Percentiles rank a stretch among this genome's conserved stretches.
Evolutionary conservation across 2,888 invertebrate genomes (phyloP).

Genomic region (Syrista parreyssii): DNA sequence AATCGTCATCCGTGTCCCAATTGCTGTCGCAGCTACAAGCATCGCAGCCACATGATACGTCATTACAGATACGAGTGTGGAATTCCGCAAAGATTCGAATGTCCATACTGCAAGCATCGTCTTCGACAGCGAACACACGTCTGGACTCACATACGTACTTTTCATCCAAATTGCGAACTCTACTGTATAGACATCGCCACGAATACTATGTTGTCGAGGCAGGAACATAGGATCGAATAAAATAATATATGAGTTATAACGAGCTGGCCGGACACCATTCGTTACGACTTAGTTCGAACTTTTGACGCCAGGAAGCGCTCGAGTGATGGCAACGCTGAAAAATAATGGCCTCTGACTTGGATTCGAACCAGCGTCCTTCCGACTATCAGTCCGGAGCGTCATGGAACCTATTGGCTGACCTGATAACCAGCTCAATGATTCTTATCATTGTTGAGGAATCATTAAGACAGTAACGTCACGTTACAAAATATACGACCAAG

Average conservation of each 20-base stretch:
- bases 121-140: constrained; percentile 58
- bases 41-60: constrained; percentile 72
- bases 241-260: neutral
- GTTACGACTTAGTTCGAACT: too few relatives aligned
- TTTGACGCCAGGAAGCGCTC: too few relatives aligned
- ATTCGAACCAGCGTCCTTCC: too few relatives aligned
- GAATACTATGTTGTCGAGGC: constrained; percentile 44
- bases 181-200: constrained; percentile 59
- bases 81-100: constrained; percentile 60
- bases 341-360: too few relatives aligned
- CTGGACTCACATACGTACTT: constrained; percentile 58
- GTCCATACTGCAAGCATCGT: constrained; percentile 60
- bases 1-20: constrained; percentile 67
- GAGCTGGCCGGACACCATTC: too few relatives aligned
- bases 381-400: too few relatives aligned
- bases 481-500: too few relatives aligned
- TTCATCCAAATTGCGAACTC: constrained; percentile 53
- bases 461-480: too few relatives aligned
- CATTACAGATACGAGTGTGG: constrained; percentile 68
- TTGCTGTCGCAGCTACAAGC: constrained; percentile 72
- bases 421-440: too few relatives aligned
- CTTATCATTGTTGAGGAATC: too few relatives aligned
- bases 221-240: constrained; percentile 39
- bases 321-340: too few relatives aligned
- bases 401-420: too few relatives aligned